Conservation (phyloP, 2,797 vertebrate genomes). For the Halcyon leucocephala region DNA sequence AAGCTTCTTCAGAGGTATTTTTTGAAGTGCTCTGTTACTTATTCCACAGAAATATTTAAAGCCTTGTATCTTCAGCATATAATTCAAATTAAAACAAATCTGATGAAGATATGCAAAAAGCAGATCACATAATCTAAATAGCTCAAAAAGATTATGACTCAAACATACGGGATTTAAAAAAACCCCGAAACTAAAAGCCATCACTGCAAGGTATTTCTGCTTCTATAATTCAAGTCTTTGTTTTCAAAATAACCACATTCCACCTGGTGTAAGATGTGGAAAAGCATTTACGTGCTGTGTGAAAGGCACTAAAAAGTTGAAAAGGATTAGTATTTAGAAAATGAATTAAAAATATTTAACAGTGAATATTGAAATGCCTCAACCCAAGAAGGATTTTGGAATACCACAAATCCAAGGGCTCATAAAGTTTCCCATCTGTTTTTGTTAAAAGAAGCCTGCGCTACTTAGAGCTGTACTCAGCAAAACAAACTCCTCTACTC, state of each 20-base stretch:
- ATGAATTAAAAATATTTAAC: not conserved
- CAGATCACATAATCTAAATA: not conserved
- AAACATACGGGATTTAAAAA: not conserved
- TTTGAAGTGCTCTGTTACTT: not conserved
- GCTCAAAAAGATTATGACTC: not conserved
- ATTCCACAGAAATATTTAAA: not conserved
- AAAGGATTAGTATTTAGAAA: not conserved
- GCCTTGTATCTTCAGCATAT: not conserved
- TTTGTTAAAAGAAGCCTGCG: not conserved
- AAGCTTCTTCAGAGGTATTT: not conserved
- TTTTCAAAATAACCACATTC: not conserved
- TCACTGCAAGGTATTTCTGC: not conserved
- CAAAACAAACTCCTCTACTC: not conserved
- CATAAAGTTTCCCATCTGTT: accelerated
- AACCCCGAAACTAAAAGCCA: accelerated
- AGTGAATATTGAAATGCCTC: not conserved
- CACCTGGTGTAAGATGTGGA: not conserved
- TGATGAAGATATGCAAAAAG: not conserved
- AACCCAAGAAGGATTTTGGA: not conserved
- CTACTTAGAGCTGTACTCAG: not conserved
- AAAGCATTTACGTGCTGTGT: not conserved
- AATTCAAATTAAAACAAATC: not conserved
- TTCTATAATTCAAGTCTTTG: not conserved
- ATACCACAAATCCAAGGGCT: not conserved
- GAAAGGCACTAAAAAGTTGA: not conserved